Evolutionary conservation across 2,113 vertebrate genomes (phyloP).

Genomic region (Bujurquina vittata): DNA sequence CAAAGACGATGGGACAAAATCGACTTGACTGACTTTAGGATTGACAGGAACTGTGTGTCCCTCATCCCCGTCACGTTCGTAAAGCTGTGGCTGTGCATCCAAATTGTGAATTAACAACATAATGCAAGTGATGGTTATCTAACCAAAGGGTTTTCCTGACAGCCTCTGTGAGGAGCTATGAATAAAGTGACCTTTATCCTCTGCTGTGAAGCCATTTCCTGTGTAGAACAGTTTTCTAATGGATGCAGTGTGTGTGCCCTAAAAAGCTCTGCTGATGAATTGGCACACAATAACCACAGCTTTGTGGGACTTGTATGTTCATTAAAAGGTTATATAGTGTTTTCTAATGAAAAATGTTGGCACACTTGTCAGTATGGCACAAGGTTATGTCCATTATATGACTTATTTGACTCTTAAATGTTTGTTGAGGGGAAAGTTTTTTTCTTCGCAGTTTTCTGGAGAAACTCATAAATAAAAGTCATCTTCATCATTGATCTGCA

Average conservation of each 20-base stretch:
- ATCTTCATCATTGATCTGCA: conserved; percentile 55
- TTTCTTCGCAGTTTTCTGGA: conserved; percentile 23
- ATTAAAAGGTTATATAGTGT: conserved; percentile 41
- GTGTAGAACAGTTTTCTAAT: conserved; percentile 32
- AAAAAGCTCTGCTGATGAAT: conserved; percentile 18
- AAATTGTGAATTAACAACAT: conserved; percentile 49
- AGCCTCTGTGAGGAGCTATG: conserved; percentile 29
- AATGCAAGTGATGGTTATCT: conserved; percentile 47
- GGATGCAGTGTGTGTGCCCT: conserved; percentile 8
- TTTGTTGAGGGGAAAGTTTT: conserved; percentile 12
- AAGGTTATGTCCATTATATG: conserved; percentile 3
- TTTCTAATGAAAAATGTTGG: conserved; percentile 1
- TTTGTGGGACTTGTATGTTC: conserved; percentile 24
- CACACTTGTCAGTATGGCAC: conserved; percentile 19
- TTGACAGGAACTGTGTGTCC: conserved; percentile 19
- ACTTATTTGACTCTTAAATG: conserved; percentile 24
- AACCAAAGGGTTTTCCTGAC: conserved; percentile 51
- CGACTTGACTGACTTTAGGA: conserved; percentile 4
- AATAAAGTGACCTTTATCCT: conserved; percentile 56
- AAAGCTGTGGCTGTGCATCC: conserved; percentile 29
- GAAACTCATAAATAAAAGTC: conserved; percentile 57
- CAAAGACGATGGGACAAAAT: conserved; percentile 25
- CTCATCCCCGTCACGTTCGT: conserved; percentile 24
- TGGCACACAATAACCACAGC: conserved; percentile 5
- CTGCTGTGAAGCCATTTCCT: conserved; percentile 40